These are phyloP conservation scores for Pammene aurita DNA, from an alignment of 2,888 invertebrate species.

Conservation along the genomic window DNA sequence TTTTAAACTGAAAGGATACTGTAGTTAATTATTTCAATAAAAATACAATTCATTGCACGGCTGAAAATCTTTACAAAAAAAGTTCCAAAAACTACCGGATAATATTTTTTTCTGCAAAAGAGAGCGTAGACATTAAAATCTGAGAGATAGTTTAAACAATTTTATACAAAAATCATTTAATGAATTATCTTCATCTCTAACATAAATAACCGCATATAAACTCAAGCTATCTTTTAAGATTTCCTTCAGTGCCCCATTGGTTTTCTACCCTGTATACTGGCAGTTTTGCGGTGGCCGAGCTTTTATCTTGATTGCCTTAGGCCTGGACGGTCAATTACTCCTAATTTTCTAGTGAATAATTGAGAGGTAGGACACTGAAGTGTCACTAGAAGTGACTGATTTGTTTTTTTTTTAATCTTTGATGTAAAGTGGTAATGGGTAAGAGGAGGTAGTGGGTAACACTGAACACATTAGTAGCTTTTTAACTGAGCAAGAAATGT, in stretches of 20 bases:
- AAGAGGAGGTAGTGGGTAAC: neutral
- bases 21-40: too few relatives aligned
- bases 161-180: too few relatives aligned
- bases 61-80: too few relatives aligned
- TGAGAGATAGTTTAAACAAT: too few relatives aligned
- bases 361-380: constrained; percentile 47
- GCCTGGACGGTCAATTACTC: constrained; percentile 59
- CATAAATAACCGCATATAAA: neutral
- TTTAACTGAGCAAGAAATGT: neutral
- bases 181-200: too few relatives aligned
- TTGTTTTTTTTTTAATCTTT: constrained; percentile 17
- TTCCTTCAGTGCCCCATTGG: neutral
- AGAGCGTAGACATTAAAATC: too few relatives aligned
- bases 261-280: constrained; percentile 8
- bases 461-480: neutral
- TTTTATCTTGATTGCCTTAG: constrained; percentile 67
- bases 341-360: constrained; percentile 67
- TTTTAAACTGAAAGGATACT: too few relatives aligned
- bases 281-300: constrained; percentile 48
- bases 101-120: too few relatives aligned
- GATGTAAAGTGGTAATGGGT: constrained; percentile 12
- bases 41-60: too few relatives aligned
- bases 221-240: neutral
- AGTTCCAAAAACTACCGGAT: too few relatives aligned
- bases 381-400: constrained; percentile 32